A percentile compares a stretch with the other conserved stretches of the same genome.
Conservation (phyloP, 1,140 invertebrate species). For the Pemphigus obesinymphae region DNA sequence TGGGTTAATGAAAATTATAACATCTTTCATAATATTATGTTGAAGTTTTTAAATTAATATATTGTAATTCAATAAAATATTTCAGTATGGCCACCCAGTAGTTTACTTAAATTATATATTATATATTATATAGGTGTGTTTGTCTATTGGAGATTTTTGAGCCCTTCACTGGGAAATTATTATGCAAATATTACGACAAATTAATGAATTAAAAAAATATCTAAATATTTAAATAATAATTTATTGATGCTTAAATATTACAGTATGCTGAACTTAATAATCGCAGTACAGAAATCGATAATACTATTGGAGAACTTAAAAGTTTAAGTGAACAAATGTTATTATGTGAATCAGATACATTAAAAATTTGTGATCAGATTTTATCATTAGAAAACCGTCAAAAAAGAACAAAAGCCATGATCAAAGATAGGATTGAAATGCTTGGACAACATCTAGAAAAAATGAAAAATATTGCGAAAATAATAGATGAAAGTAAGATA, state of each 20-base stretch:
- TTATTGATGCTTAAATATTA: slow-evolving; percentile 44
- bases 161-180: too few species aligned
- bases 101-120: too few species aligned
- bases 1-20: too few species aligned
- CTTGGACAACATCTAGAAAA: slow-evolving; percentile 71
- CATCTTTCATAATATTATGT: too few species aligned
- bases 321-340: slow-evolving; percentile 76
- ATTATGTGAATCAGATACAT: slow-evolving; percentile 77
- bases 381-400: slow-evolving; percentile 72
- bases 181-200: too few species aligned
- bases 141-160: too few species aligned
- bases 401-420: slow-evolving; percentile 64
- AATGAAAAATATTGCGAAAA: slow-evolving; percentile 70
- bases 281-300: slow-evolving; percentile 66
- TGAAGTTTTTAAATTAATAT: too few species aligned
- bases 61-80: too few species aligned
- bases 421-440: slow-evolving; percentile 67
- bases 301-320: slow-evolving; percentile 66
- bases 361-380: slow-evolving; percentile 72
- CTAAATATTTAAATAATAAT: not conserved
- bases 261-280: slow-evolving; percentile 71
- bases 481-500: slow-evolving; percentile 71
- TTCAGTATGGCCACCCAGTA: too few species aligned
- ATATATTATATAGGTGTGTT: too few species aligned
- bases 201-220: not conserved